These are phyloP conservation scores for Drymodes brunneopygia DNA, from an alignment of 2,113 vertebrate species.

Conservation along the genomic window DNA sequence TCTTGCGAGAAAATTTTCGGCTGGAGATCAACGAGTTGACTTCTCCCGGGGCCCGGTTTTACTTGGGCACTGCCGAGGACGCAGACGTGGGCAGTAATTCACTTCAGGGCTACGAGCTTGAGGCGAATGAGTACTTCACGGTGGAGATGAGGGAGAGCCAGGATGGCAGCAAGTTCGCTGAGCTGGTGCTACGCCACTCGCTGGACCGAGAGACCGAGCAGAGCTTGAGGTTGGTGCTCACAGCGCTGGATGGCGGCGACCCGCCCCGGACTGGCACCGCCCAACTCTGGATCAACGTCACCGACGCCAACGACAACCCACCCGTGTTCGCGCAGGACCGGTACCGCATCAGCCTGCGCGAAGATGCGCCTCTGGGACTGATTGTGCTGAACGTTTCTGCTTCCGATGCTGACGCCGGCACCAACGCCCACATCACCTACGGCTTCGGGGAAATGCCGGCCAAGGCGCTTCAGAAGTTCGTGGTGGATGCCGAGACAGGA, in stretches of 20 bases:
- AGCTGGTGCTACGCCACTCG: slow-evolving; percentile 23
- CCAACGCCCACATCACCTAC: slow-evolving; percentile 44
- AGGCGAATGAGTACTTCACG: slow-evolving; percentile 15
- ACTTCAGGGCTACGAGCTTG: neutral
- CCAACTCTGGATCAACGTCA: slow-evolving; percentile 63
- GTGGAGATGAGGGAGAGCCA: slow-evolving; percentile 45
- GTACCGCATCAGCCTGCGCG: slow-evolving; percentile 62
- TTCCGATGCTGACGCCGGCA: slow-evolving; percentile 59
- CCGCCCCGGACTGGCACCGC: slow-evolving; percentile 46
- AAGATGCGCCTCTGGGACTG: slow-evolving; percentile 46
- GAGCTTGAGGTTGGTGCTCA: slow-evolving; percentile 22
- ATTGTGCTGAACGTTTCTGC: slow-evolving; percentile 53
- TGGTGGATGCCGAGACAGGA: neutral
- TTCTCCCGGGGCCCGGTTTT: neutral
- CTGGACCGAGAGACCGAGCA: slow-evolving; percentile 49
- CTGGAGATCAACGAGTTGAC: neutral
- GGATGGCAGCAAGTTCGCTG: slow-evolving; percentile 62
- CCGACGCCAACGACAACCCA: slow-evolving; percentile 74
- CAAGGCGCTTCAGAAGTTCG: neutral
- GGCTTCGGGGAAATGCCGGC: neutral
- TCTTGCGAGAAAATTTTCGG: neutral
- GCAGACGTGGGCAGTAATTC: neutral
- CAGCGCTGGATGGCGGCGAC: slow-evolving; percentile 27
- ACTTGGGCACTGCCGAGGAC: neutral
- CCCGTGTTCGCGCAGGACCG: slow-evolving; percentile 63